Percentiles rank a stretch among this genome's conserved stretches.
phyloP scores from a whole-genome alignment of 2,113 vertebrate genomes.

The Mustela nigripes region DNA sequence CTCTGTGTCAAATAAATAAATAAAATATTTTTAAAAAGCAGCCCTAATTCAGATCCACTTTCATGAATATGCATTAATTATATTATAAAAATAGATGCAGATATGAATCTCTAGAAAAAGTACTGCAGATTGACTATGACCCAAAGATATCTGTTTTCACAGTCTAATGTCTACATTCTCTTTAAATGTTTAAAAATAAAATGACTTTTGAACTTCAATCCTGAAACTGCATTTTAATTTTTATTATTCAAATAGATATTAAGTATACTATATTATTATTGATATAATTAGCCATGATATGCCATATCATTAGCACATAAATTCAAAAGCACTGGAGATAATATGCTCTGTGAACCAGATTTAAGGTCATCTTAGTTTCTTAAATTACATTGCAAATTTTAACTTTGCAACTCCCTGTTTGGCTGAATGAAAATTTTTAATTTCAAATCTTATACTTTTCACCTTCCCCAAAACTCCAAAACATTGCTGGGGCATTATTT shows the following conservation, averaged over 20 bases:
- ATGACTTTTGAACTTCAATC: neutral
- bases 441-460: neutral
- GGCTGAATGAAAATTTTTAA: neutral
- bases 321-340: neutral
- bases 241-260: neutral
- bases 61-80: neutral
- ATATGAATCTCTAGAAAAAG: neutral
- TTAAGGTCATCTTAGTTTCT: neutral
- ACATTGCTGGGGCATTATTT: neutral
- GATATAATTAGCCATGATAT: neutral
- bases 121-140: neutral
- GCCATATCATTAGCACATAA: neutral
- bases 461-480: neutral
- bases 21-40: neutral
- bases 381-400: neutral
- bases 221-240: neutral
- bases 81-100: neutral
- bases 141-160: neutral
- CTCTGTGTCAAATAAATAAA: no score
- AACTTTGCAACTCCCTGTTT: neutral
- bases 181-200: constrained; percentile 1
- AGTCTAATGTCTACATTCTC: neutral
- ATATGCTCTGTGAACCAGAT: neutral
- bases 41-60: neutral
- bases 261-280: neutral